These are phyloP conservation scores for Dermochelys coriacea DNA, from an alignment of 2,797 vertebrate genomes.

Conservation along the genomic window DNA sequence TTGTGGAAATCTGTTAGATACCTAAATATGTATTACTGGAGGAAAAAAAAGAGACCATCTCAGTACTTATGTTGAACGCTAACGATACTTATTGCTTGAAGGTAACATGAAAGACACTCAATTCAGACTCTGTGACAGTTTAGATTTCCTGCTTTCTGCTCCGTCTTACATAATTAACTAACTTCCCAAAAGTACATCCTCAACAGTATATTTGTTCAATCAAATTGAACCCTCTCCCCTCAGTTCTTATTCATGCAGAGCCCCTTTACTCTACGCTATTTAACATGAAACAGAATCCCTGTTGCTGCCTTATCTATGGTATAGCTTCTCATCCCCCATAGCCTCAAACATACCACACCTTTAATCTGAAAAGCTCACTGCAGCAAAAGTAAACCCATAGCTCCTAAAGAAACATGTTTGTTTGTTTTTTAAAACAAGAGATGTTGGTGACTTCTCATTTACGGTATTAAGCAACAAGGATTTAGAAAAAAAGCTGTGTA, in stretches of 20 bases:
- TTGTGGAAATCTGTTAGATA: not conserved
- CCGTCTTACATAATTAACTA: fast-evolving
- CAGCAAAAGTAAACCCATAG: not conserved
- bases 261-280: fast-evolving
- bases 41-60: not conserved
- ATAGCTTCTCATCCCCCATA: not conserved
- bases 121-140: not conserved
- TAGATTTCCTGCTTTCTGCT: not conserved
- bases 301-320: fast-evolving
- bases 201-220: not conserved
- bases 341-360: fast-evolving
- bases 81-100: not conserved
- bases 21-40: not conserved
- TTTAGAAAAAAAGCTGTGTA: fast-evolving
- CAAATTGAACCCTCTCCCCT: not conserved
- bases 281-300: fast-evolving
- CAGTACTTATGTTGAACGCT: not conserved
- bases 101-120: not conserved
- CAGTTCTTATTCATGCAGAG: not conserved
- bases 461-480: not conserved
- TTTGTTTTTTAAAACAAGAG: not conserved
- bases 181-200: not conserved
- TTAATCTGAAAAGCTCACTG: not conserved
- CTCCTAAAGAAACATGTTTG: not conserved
- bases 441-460: not conserved